These are phyloP conservation scores for Neofelis nebulosa DNA, from an alignment of 2,113 vertebrate species.

Conservation along the genomic window DNA sequence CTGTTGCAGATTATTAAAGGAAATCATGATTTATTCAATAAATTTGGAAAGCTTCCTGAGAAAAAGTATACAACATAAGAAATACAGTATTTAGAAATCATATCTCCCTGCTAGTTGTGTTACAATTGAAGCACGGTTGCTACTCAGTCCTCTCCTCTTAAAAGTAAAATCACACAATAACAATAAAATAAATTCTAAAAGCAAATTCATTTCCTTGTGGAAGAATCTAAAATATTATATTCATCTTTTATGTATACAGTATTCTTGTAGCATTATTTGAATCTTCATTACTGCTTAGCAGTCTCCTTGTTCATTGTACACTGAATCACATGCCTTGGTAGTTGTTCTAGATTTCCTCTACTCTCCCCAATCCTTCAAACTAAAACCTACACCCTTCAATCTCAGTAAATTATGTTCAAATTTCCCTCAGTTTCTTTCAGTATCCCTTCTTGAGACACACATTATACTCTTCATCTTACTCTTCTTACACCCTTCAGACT, in stretches of 20 bases:
- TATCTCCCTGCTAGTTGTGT: background rate
- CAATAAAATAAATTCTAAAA: conserved; percentile 25
- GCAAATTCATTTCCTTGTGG: background rate
- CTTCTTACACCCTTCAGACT: background rate
- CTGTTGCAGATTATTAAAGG: conserved; percentile 32
- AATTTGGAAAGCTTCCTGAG: conserved; percentile 42
- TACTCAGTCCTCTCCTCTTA: conserved; percentile 19
- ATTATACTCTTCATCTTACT: background rate
- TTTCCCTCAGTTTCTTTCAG: background rate
- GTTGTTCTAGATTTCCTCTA: background rate
- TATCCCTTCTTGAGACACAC: background rate
- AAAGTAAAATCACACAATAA: conserved; percentile 31
- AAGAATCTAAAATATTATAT: conserved; percentile 1
- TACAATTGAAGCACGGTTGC: background rate
- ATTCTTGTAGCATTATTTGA: background rate
- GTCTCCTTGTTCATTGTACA: background rate
- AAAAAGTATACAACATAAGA: conserved; percentile 24
- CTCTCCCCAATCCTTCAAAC: background rate
- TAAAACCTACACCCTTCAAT: background rate
- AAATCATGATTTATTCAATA: conserved; percentile 65
- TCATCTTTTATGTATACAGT: background rate
- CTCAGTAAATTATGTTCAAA: background rate
- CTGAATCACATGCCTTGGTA: background rate
- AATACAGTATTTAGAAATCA: conserved; percentile 46
- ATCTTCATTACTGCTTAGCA: background rate